These are phyloP conservation scores for Ornithoptera alexandrae DNA, from an alignment of 2,888 invertebrate species.

Conservation along the genomic window DNA sequence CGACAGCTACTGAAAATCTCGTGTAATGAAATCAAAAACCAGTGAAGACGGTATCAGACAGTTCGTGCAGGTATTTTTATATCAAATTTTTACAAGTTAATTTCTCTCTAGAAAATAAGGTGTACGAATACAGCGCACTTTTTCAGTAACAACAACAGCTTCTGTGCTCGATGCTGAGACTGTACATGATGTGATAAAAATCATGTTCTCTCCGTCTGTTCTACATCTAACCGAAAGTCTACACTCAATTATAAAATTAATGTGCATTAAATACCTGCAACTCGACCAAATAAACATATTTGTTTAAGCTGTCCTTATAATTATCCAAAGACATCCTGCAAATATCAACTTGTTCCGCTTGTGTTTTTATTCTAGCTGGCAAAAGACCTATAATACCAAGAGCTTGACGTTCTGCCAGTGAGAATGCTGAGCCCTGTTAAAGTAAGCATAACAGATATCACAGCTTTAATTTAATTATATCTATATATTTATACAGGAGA, in stretches of 20 bases:
- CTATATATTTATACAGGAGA: too few relatives aligned
- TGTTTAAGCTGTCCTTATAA: conserved; percentile 94
- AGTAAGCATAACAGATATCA: not conserved
- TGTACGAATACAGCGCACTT: too few relatives aligned
- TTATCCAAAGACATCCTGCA: conserved; percentile 94
- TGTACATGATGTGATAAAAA: too few relatives aligned
- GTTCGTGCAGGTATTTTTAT: too few relatives aligned
- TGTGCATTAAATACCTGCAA: conserved; percentile 77
- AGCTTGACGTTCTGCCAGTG: conserved; percentile 94
- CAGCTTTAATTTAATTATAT: not conserved
- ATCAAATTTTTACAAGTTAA: too few relatives aligned
- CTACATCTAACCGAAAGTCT: too few relatives aligned
- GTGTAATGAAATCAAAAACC: too few relatives aligned
- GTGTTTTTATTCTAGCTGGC: conserved; percentile 95
- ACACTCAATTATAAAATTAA: not conserved
- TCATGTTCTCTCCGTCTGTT: too few relatives aligned
- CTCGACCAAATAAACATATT: conserved; percentile 96
- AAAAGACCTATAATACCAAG: conserved; percentile 97
- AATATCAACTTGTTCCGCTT: conserved; percentile 94
- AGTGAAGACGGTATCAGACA: too few relatives aligned
- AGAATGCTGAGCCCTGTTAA: conserved; percentile 94
- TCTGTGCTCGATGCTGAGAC: too few relatives aligned
- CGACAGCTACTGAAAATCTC: not conserved
- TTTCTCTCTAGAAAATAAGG: too few relatives aligned
- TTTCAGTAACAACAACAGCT: too few relatives aligned